Evolutionary conservation across 1,140 invertebrate species (phyloP), one percentile per base, ranked within the genome.

Genomic region (Apolygus lucorum): DNA sequence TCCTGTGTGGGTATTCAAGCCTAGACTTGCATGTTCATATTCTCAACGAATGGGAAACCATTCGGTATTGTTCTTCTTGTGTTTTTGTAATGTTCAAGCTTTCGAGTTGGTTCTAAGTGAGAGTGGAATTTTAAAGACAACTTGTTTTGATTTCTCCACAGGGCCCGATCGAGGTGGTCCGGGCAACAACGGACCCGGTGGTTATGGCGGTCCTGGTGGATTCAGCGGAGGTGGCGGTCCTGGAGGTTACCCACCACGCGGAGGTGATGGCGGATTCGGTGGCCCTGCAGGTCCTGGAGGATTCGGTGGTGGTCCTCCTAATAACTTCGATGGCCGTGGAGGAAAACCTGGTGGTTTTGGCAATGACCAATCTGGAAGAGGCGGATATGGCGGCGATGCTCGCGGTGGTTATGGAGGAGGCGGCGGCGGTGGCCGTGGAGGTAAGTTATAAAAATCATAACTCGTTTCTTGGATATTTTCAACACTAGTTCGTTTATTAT

Each of bases 141-240:
- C n/a, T n/a, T n/a, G n/a, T n/a, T n/a, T n/a, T n/a, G n/a, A n/a
- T n/a, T n/a, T n/a, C n/a, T 63, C 8, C 29, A 17, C 24, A n/a
- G 52, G n/a, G 1, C 34, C 49, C 24, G 52, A n/a, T 14, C 14
- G 21, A 13, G 28, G 28, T 14, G 11, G 11, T 28, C 14, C 8
- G 8, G 54, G 11, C 11, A 21, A 24, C 22, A 17, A 4, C 11
- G 54, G 54, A 14, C 34, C 14, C 17, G 67, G 67, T 68, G 63
- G 59, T 17, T 64, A 29, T 67, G 69, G 69, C 26, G 69, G 29
- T 27, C 24, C 21, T 14, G 52, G 67, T 24, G 52, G 67, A 24
- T 24, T 25, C 26, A 24, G 52, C 8, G 13, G 2, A 17, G 68
- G 11, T n/a, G 21, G 8, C 8, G 28, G 29, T 11, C 22, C 2